Conservation (phyloP, 2,797 vertebrate species). For the Brachyrhaphis roseni region DNA sequence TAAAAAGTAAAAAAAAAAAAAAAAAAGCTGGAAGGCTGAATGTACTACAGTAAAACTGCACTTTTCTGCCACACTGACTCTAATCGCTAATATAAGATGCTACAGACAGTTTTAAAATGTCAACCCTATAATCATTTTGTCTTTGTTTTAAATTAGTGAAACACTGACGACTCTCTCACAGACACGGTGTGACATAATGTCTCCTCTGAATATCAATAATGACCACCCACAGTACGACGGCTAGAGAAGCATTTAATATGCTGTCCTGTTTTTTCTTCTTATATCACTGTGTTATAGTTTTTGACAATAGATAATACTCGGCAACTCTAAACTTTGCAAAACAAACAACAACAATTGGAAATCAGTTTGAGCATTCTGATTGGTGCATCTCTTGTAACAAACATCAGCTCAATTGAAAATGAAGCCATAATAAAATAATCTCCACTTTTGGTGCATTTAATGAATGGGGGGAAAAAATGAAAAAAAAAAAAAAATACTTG, state of each 20-base stretch:
- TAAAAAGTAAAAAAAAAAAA: not conserved
- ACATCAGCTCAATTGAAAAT: not conserved
- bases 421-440: not conserved
- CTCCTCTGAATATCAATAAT: not conserved
- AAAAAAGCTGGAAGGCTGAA: not conserved
- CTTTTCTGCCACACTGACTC: not conserved
- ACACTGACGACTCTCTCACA: not conserved
- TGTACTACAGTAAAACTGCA: not conserved
- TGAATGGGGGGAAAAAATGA: no score
- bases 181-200: not conserved
- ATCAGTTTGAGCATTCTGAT: not conserved
- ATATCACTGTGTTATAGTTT: not conserved
- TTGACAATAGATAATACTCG: not conserved
- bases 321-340: not conserved
- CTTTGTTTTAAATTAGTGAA: slow-evolving; percentile 1
- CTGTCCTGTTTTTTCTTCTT: not conserved
- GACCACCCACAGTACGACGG: not conserved
- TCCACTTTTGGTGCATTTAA: not conserved
- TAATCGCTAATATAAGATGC: not conserved
- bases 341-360: not conserved
- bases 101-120: not conserved
- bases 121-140: not conserved
- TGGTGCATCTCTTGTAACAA: not conserved
- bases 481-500: not conserved
- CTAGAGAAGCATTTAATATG: not conserved